Evolutionary conservation across 2,113 vertebrate genomes (phyloP).

Genomic region (Vulpes lagopus): DNA sequence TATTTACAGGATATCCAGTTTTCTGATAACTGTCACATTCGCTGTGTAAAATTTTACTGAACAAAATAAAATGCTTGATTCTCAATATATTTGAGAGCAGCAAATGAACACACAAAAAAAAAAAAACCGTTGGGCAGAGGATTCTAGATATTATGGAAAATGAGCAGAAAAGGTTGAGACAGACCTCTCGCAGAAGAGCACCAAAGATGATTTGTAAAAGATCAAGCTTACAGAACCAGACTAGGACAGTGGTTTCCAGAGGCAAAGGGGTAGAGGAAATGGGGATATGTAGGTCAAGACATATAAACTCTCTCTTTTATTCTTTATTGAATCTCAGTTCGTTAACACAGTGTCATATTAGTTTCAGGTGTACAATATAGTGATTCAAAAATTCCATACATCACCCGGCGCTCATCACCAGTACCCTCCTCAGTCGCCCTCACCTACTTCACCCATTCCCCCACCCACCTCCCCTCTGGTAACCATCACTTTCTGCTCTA

Average conservation of each 20-base stretch:
- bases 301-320: background rate
- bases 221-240: background rate
- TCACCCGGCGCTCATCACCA: background rate
- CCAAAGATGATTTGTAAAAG: background rate
- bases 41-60: background rate
- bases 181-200: background rate
- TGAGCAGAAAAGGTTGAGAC: background rate
- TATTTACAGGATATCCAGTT: background rate
- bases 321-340: background rate
- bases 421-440: background rate
- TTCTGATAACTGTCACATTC: background rate
- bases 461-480: background rate
- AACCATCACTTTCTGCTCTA: background rate
- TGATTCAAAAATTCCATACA: background rate
- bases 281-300: background rate
- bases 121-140: background rate
- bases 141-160: background rate
- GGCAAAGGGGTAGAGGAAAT: background rate
- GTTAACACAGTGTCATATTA: background rate
- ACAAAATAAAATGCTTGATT: constrained; percentile 11
- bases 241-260: background rate
- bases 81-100: background rate
- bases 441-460: background rate
- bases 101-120: background rate
- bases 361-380: background rate